Evolutionary conservation across 2,797 vertebrate genomes (phyloP), one percentile per base, ranked within the genome.

Genomic region (Enteromius paludinosus): DNA sequence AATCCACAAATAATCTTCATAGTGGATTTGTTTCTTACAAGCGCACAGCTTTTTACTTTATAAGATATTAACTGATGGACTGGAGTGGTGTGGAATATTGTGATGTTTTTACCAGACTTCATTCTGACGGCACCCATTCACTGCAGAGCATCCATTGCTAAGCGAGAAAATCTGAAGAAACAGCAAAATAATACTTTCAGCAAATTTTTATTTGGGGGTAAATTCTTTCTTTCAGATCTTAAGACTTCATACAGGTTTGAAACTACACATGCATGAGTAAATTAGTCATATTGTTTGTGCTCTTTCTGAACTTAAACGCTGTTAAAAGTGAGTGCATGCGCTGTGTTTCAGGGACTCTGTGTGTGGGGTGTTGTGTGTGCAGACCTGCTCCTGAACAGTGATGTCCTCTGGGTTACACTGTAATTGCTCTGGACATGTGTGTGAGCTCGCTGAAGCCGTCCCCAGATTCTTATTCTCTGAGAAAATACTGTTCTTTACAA

Each of bases 361-460:
- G 25, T 33, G 17, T 47, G 25, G 59, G n/a, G 61, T 65, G 18
- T 64, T 78, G 17, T 10, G 30, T 64, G 59, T 64, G 17, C 41
- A 35, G 43, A 78, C 75, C 18, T 47, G 75, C 28, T 33, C 17
- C 75, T 47, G 28, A 49, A 78, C 61, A 65, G 35, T 35, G 12
- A 65, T 47, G 43, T 47, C 41, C 75, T 49, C 18, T 65, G 75
- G 43, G 61, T 49, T 49, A 49, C 20, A 11, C 61, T 33, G 43
- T 65, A 47, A 64, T 64, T 30, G 25, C 43, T 71, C 43, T 71
- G 43, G 25, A 49, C 15, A 1, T 71, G 69, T 4, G 23, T 45
- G 41, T 45, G 12, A 76, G 17, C 68, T 20, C 9, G 14, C n/a
- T 43, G 20, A 68, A 66, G 10, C 18, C 64, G 1, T 23, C 20